Base-by-base conservation (phyloP, 2,797 vertebrate species). In the Hyperoplus immaculatus region DNA sequence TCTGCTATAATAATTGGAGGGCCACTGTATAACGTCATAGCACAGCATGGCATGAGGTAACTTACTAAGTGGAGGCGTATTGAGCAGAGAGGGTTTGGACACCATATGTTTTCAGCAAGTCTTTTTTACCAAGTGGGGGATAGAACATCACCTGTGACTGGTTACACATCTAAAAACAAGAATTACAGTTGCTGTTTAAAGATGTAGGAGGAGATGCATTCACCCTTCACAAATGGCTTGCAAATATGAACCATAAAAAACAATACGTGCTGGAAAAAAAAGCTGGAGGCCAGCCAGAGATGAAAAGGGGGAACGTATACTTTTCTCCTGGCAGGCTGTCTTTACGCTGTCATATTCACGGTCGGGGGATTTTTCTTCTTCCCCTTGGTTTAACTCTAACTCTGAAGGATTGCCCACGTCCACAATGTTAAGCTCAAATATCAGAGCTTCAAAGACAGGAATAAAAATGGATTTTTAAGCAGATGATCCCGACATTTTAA, bases 71-170 rank as follows among this genome's bases (percentile, higher is more conserved):
- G 41, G 46, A 46, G 64, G 50, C 21, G 14, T 8, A 11, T 16
- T 14, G 45, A 62, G 60, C 70, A 29, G 10, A 68, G 61, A 78
- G 77, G 79, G 82, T 86, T 29, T 29, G 81, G 69, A 85, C 18
- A 11, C 85, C 88, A 91, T 64, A 86, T 90, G 88, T 87, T 82
- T 82, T 69, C 18, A 74, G 69, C 68, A 29, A 39, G 29, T 29
- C 29, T 29, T 29, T 29, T 29, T 57, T 71, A 84, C 88, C 87
- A 88, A 86, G 84, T 36, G 11, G 47, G 49, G 81, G 69, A 69
- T 61, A 66, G 70, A 55, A 77, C 78, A 18, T 91, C 93, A 93
- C 89, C 92, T 94, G 92, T 56, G 82, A 83, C 77, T 89, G 78
- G 87, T 94, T 93, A 92, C 77, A 74, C 65, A 73, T 89, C 75